Base-by-base conservation (phyloP, 30 jellyfish, hydroid and myxozoan genomes). In the Hydractinia symbiolongicarpus region DNA sequence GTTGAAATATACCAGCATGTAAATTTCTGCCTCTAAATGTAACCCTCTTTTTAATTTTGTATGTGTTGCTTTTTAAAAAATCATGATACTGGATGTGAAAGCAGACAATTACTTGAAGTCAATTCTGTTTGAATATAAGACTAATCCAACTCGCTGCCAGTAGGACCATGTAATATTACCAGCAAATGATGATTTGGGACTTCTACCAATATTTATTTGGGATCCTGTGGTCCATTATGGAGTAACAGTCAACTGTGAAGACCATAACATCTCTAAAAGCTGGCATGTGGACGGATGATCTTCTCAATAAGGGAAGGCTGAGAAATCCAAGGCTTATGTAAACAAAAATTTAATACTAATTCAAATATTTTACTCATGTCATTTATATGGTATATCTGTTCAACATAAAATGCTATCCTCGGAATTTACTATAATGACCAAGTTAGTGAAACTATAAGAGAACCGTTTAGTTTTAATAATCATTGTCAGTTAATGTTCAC, bases 301-400 rank as follows among this genome's bases (percentile, higher is more conserved):
- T n/a, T n/a, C n/a, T 72, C 50, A 30, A 54, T 50, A 11, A 10
- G 16, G 9, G 72, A 19, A 1, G 19, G 69, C 19, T 58, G 69
- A 17, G 81, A 14, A 79, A 79, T 20, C 86, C 86, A 8, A 81
- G 86, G 11, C n/a, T 79, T 16, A 67, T 64, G 13, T 66, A 50
- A 21, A 19, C 21, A 53, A 61, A 58, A 79, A 79, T 64, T 44
- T 79, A 13, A 20, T 57, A 21, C 86, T 79, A 8, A 67, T 79
- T 66, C 83, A 79, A 55, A 17, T 83, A 64, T 79, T 58, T 49
- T 79, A 79, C 49, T 5, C 50, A 11, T 79, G 86, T 61, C 5
- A 16, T 58, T 13, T 11, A 13, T 58, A 13, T 58, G 69, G 15
- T 11, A 3, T 11, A 11, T 58, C 69, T 8, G 60, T 57, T 50